A percentile compares a stretch with the other conserved stretches of the same genome.
phyloP scores from a whole-genome alignment of 2,797 vertebrate genomes.

The Rhinatrema bivittatum region DNA sequence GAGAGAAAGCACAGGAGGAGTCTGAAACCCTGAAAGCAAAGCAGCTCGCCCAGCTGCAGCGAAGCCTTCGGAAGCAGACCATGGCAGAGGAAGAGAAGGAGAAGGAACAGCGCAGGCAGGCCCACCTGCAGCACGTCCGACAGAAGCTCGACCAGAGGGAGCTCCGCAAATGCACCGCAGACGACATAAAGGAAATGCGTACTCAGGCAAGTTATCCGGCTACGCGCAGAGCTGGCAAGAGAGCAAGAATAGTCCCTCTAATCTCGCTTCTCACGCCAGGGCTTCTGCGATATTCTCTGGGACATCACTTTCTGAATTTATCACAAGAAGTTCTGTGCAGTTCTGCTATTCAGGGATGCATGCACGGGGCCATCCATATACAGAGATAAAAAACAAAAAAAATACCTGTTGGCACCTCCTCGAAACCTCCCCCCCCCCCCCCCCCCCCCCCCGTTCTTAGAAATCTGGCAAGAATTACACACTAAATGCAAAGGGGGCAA shows the following conservation, averaged over 20 bases:
- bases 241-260: neutral
- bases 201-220: slow-evolving; percentile 12
- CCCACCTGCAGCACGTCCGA: neutral
- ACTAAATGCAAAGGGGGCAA: too few relatives aligned
- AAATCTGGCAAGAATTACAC: too few relatives aligned
- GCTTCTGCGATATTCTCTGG: too few relatives aligned
- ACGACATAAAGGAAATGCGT: slow-evolving; percentile 9
- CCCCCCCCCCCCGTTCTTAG: too few relatives aligned
- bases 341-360: too few relatives aligned
- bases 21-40: slow-evolving; percentile 3
- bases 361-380: too few relatives aligned
- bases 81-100: neutral
- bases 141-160: neutral
- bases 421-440: too few relatives aligned
- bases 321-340: too few relatives aligned
- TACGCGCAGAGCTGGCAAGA: neutral
- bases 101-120: neutral
- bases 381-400: too few relatives aligned
- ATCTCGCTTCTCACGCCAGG: too few relatives aligned
- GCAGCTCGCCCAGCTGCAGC: neutral
- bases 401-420: too few relatives aligned
- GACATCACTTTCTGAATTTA: too few relatives aligned
- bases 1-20: neutral
- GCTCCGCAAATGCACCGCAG: neutral
- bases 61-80: neutral